Base-by-base conservation (phyloP, 2,797 vertebrate species). In the Pagetopsis macropterus region DNA sequence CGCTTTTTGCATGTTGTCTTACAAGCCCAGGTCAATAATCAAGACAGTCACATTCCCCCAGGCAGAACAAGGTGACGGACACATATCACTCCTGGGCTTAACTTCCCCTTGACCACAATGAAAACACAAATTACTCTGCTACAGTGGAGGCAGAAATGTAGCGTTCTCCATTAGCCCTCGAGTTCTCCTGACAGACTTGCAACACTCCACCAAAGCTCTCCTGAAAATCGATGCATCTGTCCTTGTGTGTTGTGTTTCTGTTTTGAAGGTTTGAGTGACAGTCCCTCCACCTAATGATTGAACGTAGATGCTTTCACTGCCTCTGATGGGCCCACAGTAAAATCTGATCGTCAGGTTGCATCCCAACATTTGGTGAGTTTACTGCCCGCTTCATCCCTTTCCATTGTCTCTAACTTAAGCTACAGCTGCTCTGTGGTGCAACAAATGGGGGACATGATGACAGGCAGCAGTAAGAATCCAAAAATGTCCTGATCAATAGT, bases 1-100 rank as follows among this genome's bases (percentile, higher is more conserved):
- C 76, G 75, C 76, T 74, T 83, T 23, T 37, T 37, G 65, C 59
- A 16, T 85, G 79, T 91, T 89, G 86, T 87, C 85, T 83, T 81
- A 81, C 86, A 73, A 61, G 69, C 78, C 51, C 57, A 72, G 76
- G 78, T 86, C 76, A 81, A 79, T 83, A 75, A 86, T 71, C 65
- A 70, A 76, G 69, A 80, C 14, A 54, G 76, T 63, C 49, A 33
- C 72, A 84, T 85, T 91, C 81, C 82, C 50, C 51, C 33, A 61
- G 75, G 68, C 57, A 55, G 65, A 45, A 44, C 70, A 15, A 70
- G 78, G 72, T 82, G 74, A 55, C 43, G 58, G 65, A 73, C 60
- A 72, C 60, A 64, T 27, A 72, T 78, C 69, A 68, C 83, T 55
- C 49, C 17, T 70, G 54, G 46, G 63, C 19, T 72, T 72, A 50